Base-by-base conservation (phyloP, 1,140 invertebrate species). In the Cepaea nemoralis region DNA sequence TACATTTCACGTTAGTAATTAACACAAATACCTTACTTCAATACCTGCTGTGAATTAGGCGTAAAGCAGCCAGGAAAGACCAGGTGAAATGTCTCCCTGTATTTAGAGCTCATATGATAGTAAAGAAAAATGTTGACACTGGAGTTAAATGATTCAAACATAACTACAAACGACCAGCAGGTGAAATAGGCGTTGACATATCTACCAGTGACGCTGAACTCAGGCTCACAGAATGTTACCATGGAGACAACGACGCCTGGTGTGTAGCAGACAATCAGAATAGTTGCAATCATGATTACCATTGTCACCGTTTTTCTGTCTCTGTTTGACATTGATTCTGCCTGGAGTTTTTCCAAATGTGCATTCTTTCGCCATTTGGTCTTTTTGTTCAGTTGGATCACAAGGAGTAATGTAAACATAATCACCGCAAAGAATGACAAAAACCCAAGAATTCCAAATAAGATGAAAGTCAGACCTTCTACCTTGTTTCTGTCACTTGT, bases 351-450 rank as follows among this genome's bases (percentile, higher is more conserved):
- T 12, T 22, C 70, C 14, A 19, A 39, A 22, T 24, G 14, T 31
- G 70, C 35, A 16, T 39, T 37, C 70, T 39, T 10, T 19, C 70
- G 33, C 70, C 70, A 73, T 73, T 35, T 73, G 14, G 33, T 73
- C 40, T 73, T 73, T 14, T 39, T 19, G 14, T 31, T 19, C 70
- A 73, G 37, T 10, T 12, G 14, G 14, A 73, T 39, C 22, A 73
- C 39, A 16, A 73, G 39, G 37, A 73, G 14, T 16, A 73, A 12
- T 12, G 70, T 73, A 39, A 37, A 73, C 14, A 73, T 16, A 31
- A 42, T 22, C 12, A 73, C 70, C 8, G 33, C 33, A 6, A 73
- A 8, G 27, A 73, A 73, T 19, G 70, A 73, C 33, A 37, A 31
- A 19, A 19, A 24, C 10, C 33, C 70, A 22, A 73, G 19, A 27